These are phyloP conservation scores for Dascyllus trimaculatus DNA, from an alignment of 2,113 vertebrate genomes.

Conservation along the genomic window DNA sequence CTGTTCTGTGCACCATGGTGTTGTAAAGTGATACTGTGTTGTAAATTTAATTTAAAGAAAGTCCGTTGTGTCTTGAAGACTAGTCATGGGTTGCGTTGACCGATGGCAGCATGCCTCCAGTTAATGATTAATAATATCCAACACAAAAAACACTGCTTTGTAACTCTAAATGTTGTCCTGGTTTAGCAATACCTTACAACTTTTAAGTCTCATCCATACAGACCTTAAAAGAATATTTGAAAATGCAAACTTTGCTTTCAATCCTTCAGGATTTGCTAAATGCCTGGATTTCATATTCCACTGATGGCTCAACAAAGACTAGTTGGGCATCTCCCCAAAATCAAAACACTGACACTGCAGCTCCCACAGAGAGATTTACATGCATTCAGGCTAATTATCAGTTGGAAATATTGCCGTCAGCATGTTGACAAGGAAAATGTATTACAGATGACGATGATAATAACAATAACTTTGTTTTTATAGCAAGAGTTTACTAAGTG, in stretches of 20 bases:
- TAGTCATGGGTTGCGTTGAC: conserved; percentile 13
- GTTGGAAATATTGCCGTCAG: neutral
- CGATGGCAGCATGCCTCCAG: conserved; percentile 9
- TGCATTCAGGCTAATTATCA: conserved; percentile 22
- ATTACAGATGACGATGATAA: neutral
- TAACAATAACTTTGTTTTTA: no score
- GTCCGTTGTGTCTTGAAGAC: conserved; percentile 15
- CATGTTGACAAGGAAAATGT: conserved; percentile 26
- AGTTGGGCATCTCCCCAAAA: conserved; percentile 13
- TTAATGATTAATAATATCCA: neutral
- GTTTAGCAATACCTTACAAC: neutral
- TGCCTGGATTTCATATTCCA: conserved; percentile 22
- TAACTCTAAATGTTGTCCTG: neutral
- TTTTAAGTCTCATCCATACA: conserved; percentile 1
- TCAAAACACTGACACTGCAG: neutral
- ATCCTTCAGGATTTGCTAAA: conserved; percentile 20
- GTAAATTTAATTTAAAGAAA: conserved; percentile 42
- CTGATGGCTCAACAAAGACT: conserved; percentile 47
- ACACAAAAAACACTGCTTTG: neutral
- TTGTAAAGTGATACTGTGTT: conserved; percentile 50
- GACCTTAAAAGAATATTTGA: neutral
- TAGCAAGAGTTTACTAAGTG: no score
- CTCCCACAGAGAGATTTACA: conserved; percentile 14
- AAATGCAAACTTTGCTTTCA: neutral
- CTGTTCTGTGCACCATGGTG: conserved; percentile 30